These are phyloP conservation scores for Andrena chrysosceles DNA, from an alignment of 2,888 invertebrate species.

Conservation along the genomic window DNA sequence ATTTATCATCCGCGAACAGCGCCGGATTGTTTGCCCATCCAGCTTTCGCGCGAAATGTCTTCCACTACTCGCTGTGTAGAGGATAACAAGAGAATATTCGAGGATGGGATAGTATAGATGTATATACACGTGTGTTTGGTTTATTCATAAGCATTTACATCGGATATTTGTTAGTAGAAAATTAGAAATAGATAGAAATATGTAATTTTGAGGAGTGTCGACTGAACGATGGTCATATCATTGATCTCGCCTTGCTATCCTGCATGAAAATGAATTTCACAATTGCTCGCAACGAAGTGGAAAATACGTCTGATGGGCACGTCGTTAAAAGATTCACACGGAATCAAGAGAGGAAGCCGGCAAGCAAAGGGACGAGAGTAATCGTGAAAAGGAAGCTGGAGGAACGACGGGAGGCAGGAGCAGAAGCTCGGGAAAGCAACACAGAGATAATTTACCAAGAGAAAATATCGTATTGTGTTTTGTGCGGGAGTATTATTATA, in stretches of 20 bases:
- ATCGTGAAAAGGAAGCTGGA: conserved; percentile 23
- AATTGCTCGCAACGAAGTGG: background rate
- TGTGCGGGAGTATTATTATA: conserved; percentile 72
- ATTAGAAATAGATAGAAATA: no score
- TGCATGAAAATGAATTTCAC: background rate
- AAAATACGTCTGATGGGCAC: background rate
- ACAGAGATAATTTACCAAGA: conserved; percentile 73
- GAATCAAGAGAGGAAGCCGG: conserved; percentile 6
- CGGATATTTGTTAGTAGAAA: no score
- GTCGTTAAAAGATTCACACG: background rate
- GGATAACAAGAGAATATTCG: conserved; percentile 42
- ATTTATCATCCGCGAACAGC: conserved; percentile 69
- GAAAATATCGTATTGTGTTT: conserved; percentile 75
- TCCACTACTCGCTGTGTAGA: conserved; percentile 27
- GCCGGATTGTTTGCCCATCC: conserved; percentile 63
- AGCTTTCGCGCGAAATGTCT: conserved; percentile 60
- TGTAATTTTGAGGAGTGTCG: background rate
- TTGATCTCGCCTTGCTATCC: background rate
- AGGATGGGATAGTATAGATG: background rate
- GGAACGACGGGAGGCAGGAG: conserved; percentile 24
- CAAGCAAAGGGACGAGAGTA: conserved; percentile 27
- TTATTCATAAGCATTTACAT: no score
- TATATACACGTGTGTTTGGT: no score
- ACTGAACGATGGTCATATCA: background rate
- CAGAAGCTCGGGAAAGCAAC: conserved; percentile 61